Conservation (phyloP, 2,113 vertebrate species). For the Pygoscelis adeliae region DNA sequence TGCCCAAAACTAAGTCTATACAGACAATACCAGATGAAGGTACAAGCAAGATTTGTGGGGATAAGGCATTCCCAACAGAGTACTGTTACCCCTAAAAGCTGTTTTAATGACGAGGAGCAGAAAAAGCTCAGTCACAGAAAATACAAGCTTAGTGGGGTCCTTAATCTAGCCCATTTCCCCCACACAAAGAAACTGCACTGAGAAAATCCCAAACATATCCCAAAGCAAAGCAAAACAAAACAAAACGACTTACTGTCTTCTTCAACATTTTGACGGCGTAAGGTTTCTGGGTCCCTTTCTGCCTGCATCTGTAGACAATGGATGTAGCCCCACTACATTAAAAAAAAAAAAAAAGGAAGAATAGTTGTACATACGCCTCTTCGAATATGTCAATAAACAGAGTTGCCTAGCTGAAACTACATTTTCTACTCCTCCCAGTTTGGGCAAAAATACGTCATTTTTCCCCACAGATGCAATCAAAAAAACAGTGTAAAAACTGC, state of each 20-base stretch:
- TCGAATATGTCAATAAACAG: neutral
- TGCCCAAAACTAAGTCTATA: neutral
- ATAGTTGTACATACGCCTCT: neutral
- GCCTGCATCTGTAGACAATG: slow-evolving; percentile 87
- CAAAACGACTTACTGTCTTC: slow-evolving; percentile 87
- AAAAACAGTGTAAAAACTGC: neutral
- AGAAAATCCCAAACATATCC: neutral
- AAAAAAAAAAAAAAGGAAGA: neutral
- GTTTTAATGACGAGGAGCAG: neutral
- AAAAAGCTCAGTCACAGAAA: neutral
- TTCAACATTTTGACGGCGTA: slow-evolving; percentile 90
- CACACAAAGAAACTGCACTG: neutral
- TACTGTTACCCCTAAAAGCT: neutral
- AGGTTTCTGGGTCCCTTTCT: slow-evolving; percentile 88
- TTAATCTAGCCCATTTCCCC: neutral
- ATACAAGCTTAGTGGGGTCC: neutral
- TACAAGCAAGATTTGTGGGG: neutral
- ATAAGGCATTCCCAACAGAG: neutral
- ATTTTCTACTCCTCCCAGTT: neutral
- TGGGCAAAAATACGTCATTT: neutral
- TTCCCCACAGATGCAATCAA: neutral
- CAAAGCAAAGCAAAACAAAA: slow-evolving; percentile 1
- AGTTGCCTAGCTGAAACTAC: neutral
- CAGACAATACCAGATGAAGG: neutral
- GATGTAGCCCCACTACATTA: slow-evolving; percentile 86